Conservation (phyloP, 2,888 invertebrate genomes). For the Eupelmus urozonus region DNA sequence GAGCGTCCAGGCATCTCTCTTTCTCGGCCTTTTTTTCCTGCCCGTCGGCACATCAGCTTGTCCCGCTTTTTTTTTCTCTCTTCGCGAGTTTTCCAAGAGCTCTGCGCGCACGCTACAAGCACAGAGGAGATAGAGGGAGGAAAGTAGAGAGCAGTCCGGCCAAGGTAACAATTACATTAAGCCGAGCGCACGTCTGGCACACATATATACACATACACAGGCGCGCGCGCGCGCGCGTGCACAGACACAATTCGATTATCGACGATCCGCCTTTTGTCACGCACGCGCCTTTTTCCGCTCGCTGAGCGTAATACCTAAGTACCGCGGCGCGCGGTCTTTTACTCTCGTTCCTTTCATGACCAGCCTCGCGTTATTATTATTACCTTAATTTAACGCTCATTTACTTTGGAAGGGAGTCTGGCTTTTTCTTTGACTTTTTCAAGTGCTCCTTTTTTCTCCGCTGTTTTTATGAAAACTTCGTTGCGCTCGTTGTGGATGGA, state of each 20-base stretch:
- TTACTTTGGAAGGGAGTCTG: too few species aligned
- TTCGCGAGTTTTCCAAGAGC: neutral
- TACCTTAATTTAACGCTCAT: slow-evolving; percentile 46
- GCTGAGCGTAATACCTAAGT: slow-evolving; percentile 10
- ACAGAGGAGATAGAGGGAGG: neutral
- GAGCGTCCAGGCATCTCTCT: slow-evolving; percentile 43
- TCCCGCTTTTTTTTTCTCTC: neutral
- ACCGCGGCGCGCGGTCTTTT: slow-evolving; percentile 1
- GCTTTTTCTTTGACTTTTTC: too few species aligned
- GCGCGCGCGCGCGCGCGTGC: too few species aligned
- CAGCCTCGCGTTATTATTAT: slow-evolving; percentile 22
- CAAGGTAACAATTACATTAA: slow-evolving; percentile 62
- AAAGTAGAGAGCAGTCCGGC: neutral
- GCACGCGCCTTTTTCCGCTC: slow-evolving; percentile 41
- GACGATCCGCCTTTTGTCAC: slow-evolving; percentile 54
- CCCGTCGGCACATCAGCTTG: neutral
- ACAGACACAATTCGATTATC: slow-evolving; percentile 62
- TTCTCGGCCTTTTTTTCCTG: neutral
- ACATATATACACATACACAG: too few species aligned
- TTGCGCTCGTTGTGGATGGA: too few species aligned
- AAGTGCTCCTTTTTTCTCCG: neutral
- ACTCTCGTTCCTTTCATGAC: neutral
- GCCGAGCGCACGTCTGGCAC: too few species aligned
- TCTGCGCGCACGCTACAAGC: neutral
- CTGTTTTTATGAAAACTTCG: too few species aligned